Evolutionary conservation across 2,113 vertebrate genomes (phyloP), one percentile per base, ranked within the genome.

Genomic region (Bufo bufo): DNA sequence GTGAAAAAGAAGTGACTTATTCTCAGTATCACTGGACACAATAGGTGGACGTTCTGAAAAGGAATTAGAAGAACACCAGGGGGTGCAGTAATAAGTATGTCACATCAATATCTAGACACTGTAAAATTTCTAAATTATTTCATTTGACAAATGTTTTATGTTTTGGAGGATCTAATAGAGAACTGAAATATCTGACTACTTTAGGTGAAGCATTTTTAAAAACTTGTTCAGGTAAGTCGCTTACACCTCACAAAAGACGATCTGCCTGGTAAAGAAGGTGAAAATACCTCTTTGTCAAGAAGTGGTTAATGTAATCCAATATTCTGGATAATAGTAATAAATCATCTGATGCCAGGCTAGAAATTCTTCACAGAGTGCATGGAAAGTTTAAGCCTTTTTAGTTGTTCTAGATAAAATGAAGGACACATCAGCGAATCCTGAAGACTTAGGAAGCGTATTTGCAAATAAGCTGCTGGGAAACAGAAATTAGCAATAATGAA

Each of bases 391-490:
- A 80, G 77, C 63, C 47, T 71, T 78, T 77, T 66, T 78, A 52
- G 74, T 59, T 86, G 6, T 80, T 80, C 19, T 78, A 87, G 50
- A 69, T 87, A 87, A 56, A 71, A 43, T 81, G 59, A 86, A 66
- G 85, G 77, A 87, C 85, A 66, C 14, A 80, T 49, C 52, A 69
- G 49, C 7, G 59, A 84, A 84, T n/a, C 69, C 50, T 33, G n/a
- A 65, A 66, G 82, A 69, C 59, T 23, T 88, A 54, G 45, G 58
- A 77, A 77, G 79, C 10, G 23, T 88, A 88, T 88, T 88, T 89
- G 87, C 87, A 89, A 84, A 89, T 89, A 88, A 88, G 87, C 82
- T 89, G 87, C 87, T 89, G 87, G 87, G 87, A 89, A 87, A 84
- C 71, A 66, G 74, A 89, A 84, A 84, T 82, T 84, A 89, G 82